Base-by-base conservation (phyloP, 2,113 vertebrate species). In the Dipodomys ordii region DNA sequence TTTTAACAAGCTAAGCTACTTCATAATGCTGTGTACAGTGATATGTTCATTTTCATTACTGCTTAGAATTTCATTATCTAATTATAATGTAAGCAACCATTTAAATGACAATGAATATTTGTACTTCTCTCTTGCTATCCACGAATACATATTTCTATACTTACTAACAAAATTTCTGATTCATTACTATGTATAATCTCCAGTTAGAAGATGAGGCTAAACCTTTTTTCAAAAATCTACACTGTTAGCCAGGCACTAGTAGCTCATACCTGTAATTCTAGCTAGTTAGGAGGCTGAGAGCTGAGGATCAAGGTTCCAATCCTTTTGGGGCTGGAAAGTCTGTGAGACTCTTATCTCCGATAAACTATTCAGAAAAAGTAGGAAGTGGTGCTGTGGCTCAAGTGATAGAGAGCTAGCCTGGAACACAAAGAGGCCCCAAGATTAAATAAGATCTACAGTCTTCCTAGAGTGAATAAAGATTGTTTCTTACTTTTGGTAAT, bases 101-200 rank as follows among this genome's bases (percentile, higher is more conserved):
- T 87, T 72, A 22, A 91, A 9, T 35, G 30, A 35, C 60, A 91
- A 78, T 78, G 35, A 93, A 57, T 46, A 82, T 39, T 88, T 64
- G 7, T 82, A 7, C 35, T 28, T 90, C 23, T 65, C 2, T 57
- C 32, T 78, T 62, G 53, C 7, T 73, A 46, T 28, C 3, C n/a
- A 85, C 23, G 2, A 57, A 4, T 57, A 32, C 9, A 67, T 32
- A 62, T 83, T 78, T 92, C 46, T 85, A 60, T 35, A 15, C 15
- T n/a, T 64, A 57, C 3, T 69, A 83, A 73, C 12, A 74, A 84
- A 69, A 8, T 81, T 72, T 2, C 18, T 90, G n/a, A 22, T 25
- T 76, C 74, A 65, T 57, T 71, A 6, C 10, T 65, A 74, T 94
- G 25, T 65, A 60, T 83, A 79, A 65, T 49, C 57, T 68, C 60